phyloP scores from a whole-genome alignment of 1,140 invertebrate species.

The Apis laboriosa region DNA sequence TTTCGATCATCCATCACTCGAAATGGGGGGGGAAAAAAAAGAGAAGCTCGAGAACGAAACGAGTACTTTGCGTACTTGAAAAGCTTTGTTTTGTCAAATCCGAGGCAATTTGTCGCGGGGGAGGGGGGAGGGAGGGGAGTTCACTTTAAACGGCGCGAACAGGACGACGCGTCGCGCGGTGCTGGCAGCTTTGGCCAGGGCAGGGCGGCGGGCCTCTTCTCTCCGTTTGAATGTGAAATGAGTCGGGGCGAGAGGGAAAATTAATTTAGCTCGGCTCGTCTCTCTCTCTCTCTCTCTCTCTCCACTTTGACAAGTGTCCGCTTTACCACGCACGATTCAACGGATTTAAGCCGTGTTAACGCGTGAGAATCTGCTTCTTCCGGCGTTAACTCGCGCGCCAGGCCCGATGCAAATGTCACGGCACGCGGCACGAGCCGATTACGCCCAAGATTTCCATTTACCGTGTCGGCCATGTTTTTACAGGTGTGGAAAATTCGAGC shows the following conservation, averaged over 20 bases:
- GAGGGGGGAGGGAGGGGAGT: constrained; percentile 1
- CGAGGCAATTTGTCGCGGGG: constrained; percentile 55
- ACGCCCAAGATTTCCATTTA: constrained; percentile 27
- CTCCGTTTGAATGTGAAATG: constrained; percentile 70
- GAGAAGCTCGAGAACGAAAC: not conserved
- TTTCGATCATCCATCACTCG: not conserved
- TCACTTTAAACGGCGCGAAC: constrained; percentile 37
- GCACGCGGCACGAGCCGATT: constrained; percentile 30
- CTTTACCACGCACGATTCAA: constrained; percentile 51
- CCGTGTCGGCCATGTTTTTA: not conserved
- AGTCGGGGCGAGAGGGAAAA: constrained; percentile 62
- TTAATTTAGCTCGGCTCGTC: constrained; percentile 66
- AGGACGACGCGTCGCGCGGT: constrained; percentile 34
- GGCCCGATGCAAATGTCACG: constrained; percentile 37
- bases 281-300: constrained; percentile 47
- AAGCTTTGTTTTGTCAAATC: constrained; percentile 58
- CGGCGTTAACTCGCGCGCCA: constrained; percentile 23
- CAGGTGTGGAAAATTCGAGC: constrained; percentile 1
- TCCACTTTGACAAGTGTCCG: constrained; percentile 48
- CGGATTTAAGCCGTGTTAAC: constrained; percentile 45
- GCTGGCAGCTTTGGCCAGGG: constrained; percentile 14
- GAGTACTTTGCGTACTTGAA: not conserved
- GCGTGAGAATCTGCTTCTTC: constrained; percentile 42
- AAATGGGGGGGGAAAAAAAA: not conserved
- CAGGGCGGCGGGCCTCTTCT: not conserved